Evolutionary conservation across 2,888 invertebrate genomes (phyloP).

Genomic region (Mesorhabditis belari): DNA sequence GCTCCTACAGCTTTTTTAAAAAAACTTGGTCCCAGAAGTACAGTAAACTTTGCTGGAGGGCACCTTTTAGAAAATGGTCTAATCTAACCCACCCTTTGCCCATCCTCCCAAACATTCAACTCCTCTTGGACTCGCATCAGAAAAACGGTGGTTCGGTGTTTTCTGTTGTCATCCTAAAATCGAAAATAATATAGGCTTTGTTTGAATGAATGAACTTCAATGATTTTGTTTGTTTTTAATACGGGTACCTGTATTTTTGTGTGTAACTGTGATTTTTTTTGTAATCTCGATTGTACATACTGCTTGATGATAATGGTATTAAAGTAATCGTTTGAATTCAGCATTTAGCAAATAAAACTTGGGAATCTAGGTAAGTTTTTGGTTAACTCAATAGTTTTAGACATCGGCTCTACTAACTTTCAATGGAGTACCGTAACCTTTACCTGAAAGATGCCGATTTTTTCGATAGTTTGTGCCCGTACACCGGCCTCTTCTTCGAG

Average conservation of each 20-base stretch:
- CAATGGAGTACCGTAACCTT: neutral
- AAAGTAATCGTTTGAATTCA: too few relatives aligned
- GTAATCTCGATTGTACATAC: conserved; percentile 1
- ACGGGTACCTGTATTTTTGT: neutral
- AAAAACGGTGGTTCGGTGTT: conserved; percentile 41
- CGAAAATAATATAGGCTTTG: neutral
- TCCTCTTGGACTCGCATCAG: conserved; percentile 38
- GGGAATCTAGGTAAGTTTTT: too few relatives aligned
- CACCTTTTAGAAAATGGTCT: too few relatives aligned
- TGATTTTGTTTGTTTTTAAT: neutral
- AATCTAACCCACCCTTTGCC: too few relatives aligned
- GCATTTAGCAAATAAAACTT: too few relatives aligned
- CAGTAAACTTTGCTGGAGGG: too few relatives aligned
- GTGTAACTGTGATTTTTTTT: conserved; percentile 3
- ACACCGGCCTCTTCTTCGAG: conserved; percentile 94
- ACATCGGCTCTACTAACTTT: neutral
- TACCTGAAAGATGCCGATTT: conserved; percentile 89
- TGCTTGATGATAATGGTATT: neutral
- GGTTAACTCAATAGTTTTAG: neutral
- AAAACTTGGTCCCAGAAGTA: too few relatives aligned
- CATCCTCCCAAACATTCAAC: conserved; percentile 43
- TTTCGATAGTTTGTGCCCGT: conserved; percentile 77
- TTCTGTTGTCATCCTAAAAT: conserved; percentile 44
- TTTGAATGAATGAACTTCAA: too few relatives aligned
- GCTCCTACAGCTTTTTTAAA: too few relatives aligned